Evolutionary conservation across 2,797 vertebrate species (phyloP).

Genomic region (Molossus molossus): DNA sequence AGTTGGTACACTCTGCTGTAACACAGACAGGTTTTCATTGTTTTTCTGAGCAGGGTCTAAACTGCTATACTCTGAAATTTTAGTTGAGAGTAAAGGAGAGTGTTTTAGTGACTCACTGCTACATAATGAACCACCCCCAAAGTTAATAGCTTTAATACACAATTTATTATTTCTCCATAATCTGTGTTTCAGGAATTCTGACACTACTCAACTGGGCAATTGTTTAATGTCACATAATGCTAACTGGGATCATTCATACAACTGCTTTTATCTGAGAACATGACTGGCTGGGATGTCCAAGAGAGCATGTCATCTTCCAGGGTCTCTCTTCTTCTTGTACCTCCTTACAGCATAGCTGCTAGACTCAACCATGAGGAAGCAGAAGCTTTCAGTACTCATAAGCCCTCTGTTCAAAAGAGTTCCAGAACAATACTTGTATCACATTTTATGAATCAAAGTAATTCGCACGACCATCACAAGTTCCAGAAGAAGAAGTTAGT

Average conservation of each 20-base stretch:
- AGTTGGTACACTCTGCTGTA: background rate
- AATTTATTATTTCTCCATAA: constrained; percentile 18
- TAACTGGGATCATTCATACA: background rate
- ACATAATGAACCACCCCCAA: background rate
- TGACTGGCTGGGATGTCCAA: background rate
- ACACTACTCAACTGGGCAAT: background rate
- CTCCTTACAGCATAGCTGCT: background rate
- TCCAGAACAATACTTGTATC: constrained; percentile 43
- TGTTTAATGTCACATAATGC: background rate
- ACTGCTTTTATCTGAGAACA: background rate
- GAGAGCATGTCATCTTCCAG: background rate
- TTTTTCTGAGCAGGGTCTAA: constrained; percentile 7
- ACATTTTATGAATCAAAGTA: constrained; percentile 7
- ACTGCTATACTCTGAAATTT: background rate
- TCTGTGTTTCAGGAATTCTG: background rate
- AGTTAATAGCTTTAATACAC: background rate
- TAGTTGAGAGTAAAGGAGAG: background rate
- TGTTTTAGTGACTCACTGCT: constrained; percentile 36
- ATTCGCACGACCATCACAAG: background rate
- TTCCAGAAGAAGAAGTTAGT: background rate
- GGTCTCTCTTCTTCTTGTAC: background rate
- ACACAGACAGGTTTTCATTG: background rate
- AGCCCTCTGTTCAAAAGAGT: background rate
- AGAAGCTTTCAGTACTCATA: background rate
- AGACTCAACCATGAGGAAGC: background rate